Evolutionary conservation across 2,113 vertebrate species (phyloP), one percentile per base, ranked within the genome.

Genomic region (Istiophorus platypterus): DNA sequence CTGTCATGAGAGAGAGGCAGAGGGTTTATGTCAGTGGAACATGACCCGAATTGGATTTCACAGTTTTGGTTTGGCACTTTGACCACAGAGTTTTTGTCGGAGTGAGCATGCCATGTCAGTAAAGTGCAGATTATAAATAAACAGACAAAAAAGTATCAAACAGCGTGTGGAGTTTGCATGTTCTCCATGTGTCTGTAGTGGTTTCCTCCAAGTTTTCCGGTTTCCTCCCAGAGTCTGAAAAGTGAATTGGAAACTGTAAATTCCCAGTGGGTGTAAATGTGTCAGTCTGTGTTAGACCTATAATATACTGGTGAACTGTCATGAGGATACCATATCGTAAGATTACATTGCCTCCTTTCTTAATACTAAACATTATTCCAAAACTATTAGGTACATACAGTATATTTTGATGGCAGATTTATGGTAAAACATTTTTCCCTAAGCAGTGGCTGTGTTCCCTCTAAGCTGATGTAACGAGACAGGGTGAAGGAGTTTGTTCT

Each of bases 401-500:
- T 34, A 13, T 26, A 51, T 29, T 75, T 65, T 58, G 52, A 75
- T 59, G n/a, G 22, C 7, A 18, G 27, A 7, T 26, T 5, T 31
- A 37, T 37, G 14, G 4, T 51, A 26, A 31, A 63, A 41, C 34
- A 65, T 22, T 10, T 34, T 26, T 52, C 56, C 41, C 11, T 41
- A 1, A 24, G 18, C 10, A 57, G n/a, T 24, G 6, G 5, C n/a
- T 65, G 42, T 54, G 58, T 82, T 91, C 58, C 72, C 71, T 80
- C 31, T 63, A 62, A 85, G 61, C 24, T 61, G 61, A 78, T 75
- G 49, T 45, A 65, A 45, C 10, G 27, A 72, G 42, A 64, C 24
- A 41, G 57, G 64, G 57, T 81, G 51, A 79, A 64, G 24, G 26
- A 75, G 24, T 87, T 90, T 66, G 31, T 62, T 78, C 45, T 59